Evolutionary conservation across 2,888 invertebrate genomes (phyloP), one percentile per base, ranked within the genome.

Genomic region (Teleiodes luculella): DNA sequence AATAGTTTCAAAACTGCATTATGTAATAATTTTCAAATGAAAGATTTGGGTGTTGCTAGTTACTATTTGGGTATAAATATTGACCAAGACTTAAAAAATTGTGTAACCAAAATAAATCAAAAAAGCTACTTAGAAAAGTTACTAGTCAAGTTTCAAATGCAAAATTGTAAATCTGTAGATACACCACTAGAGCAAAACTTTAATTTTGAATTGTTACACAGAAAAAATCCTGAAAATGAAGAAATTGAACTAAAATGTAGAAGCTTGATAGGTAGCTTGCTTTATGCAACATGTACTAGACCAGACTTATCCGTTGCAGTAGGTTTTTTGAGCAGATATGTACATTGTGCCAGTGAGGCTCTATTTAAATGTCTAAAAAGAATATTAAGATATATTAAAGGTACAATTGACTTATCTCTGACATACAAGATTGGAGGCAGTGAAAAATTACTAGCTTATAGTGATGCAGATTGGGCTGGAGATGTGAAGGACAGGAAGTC

Each of bases 241-340:
- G 45, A 50, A 28, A 49, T 57, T 36, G 58, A 62, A 55, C 59
- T 57, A 2, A 39, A 16, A 33, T 65, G 63, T 57, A 57, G 60
- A 41, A 24, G 55, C 37, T 56, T 63, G 7, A 63, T 63, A 18
- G 64, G 62, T 7, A 52, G 56, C 45, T 43, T 62, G 7, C 45
- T 55, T 43, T 64, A 64, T 59, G 62, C 62, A 20, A 56, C 49
- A 41, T 63, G 63, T 1, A 61, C 63, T 33, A 58, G 64, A 39
- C 62, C 62, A 13, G 60, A 62, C 36, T 7, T 62, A 10, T 60
- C 61, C 57, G 14, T 53, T 30, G 52, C 55, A 13, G 54, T 58
- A 10, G 52, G 52, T 41, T 48, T 58, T 7, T 49, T 14, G 10
- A n/a, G 16, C 20, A 18, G 7, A 43, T n/a, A 2, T n/a, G n/a